Evolutionary conservation across 2,888 invertebrate species (phyloP), one percentile per base, ranked within the genome.

Genomic region (Macrophya alboannulata): DNA sequence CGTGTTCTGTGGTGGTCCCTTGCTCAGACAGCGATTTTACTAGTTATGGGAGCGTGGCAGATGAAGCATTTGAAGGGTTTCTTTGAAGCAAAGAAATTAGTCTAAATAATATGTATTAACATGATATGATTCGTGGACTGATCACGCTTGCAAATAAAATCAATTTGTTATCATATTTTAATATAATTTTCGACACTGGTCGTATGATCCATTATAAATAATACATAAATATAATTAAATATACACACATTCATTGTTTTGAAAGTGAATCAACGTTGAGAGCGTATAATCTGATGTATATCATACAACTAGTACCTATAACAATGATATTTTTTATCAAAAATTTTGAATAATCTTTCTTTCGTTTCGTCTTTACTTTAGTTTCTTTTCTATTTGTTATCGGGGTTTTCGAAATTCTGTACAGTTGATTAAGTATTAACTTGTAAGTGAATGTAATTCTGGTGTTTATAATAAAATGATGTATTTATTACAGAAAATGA

Each of bases 1-100:
- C 95, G 98, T 88, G 99, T 99, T 0, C 95, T 99, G 43, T 99
- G 99, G 98, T 99, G 99, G 99, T 98, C 99, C 85, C 94, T 99
- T 17, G 96, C 97, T 0, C 99, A 99, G 94, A 98, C 98, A 0
- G 95, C 96, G 84, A 97, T 99, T 68, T 95, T 99, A 15, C 94
- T 99, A 0, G 94, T 96, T 51, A 99, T 99, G 95, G 99, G 99
- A 21, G 97, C 98, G 89, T 99, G 99, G 99, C 99, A 99, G 94
- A 99, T 99, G 99, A 96, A 97, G 91, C 99, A 99, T 95, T 95
- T 99, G 89, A 99, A 99, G 95, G 98, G 98, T 91, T 99, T 99
- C 96, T 99, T 99, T 92, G 99, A 99, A 94, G 99, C 99, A 45
- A 99, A 99, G 95, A 99, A 99, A 95, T 95, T 99, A 92, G 99